Conservation (phyloP, 2,113 vertebrate genomes). For the Rhinichthys klamathensis region DNA sequence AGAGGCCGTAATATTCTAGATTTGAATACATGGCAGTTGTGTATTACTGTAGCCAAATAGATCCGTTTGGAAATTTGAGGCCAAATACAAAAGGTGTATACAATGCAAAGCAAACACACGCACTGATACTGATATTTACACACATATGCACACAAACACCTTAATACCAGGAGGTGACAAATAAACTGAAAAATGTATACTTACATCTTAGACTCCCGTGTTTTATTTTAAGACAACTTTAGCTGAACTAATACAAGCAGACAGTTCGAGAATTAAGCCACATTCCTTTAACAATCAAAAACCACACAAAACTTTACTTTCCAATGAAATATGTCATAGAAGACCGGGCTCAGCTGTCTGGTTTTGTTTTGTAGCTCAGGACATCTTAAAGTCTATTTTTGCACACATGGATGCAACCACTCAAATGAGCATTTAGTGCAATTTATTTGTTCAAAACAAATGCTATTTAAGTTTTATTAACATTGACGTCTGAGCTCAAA, state of each 20-base stretch:
- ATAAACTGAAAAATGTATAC: conserved; percentile 70
- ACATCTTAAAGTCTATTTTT: not conserved
- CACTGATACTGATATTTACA: conserved; percentile 56
- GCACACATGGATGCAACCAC: not conserved
- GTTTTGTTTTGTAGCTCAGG: not conserved
- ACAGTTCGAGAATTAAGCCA: not conserved
- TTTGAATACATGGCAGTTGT: conserved; percentile 70
- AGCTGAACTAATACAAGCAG: not conserved
- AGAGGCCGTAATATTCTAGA: conserved; percentile 68
- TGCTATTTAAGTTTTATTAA: conserved; percentile 4
- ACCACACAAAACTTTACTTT: not conserved
- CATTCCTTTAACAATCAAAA: not conserved
- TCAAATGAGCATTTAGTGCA: not conserved
- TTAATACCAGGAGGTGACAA: conserved; percentile 69
- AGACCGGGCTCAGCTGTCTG: conserved; percentile 8
- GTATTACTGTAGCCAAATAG: conserved; percentile 77
- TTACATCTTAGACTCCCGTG: conserved; percentile 51
- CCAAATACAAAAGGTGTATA: conserved; percentile 64
- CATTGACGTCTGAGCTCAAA: not conserved
- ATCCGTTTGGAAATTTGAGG: conserved; percentile 64
- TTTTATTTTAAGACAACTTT: conserved; percentile 45
- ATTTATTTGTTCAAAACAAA: conserved; percentile 12
- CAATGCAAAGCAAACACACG: conserved; percentile 24
- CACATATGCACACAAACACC: conserved; percentile 50
- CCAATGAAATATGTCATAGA: not conserved